These are phyloP conservation scores for Enteromius unitaeniatus DNA, from an alignment of 2,797 vertebrate species.

Conservation along the genomic window DNA sequence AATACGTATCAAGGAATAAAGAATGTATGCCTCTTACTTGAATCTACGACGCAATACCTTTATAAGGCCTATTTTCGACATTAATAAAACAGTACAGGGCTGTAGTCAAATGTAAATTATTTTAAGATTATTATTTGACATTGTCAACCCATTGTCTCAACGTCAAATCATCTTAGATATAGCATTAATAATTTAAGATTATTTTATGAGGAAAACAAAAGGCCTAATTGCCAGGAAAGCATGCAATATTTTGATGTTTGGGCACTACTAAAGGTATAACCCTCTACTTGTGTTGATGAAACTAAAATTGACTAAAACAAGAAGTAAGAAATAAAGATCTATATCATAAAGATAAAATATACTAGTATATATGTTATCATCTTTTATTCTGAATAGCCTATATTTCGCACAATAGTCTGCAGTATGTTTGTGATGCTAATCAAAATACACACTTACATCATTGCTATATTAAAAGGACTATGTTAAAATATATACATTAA, in stretches of 20 bases:
- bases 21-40: not conserved
- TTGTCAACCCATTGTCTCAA: no score
- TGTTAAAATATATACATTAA: not conserved
- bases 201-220: not conserved
- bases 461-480: not conserved
- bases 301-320: not conserved
- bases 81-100: not conserved
- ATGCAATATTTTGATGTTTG: not conserved
- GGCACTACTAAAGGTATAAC: not conserved
- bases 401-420: not conserved
- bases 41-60: conserved; percentile 12
- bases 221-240: not conserved
- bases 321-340: not conserved
- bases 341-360: not conserved
- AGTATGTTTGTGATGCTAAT: not conserved
- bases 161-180: not conserved
- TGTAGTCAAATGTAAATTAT: not conserved
- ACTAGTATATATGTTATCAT: not conserved
- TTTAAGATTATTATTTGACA: not conserved
- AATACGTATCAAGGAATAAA: conserved; percentile 1
- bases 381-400: not conserved
- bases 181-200: conserved; percentile 2
- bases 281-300: not conserved
- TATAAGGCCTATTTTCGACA: not conserved
- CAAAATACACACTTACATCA: not conserved